Percentiles rank a stretch among this genome's conserved stretches.
phyloP scores from a whole-genome alignment of 2,797 vertebrate genomes.

The Siniperca obscura region DNA sequence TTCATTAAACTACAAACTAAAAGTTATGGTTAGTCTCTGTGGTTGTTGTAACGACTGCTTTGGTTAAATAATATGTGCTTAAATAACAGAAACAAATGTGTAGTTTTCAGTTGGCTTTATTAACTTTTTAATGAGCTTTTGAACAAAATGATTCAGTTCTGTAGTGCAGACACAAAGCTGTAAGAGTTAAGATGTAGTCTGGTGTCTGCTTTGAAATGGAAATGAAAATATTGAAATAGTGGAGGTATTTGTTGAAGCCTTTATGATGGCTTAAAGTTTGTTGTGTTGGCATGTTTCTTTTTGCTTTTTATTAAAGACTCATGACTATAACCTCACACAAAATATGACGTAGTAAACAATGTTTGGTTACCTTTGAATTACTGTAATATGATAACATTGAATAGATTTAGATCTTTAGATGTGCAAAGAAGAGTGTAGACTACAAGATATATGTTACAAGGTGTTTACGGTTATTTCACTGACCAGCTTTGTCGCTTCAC shows the following conservation, averaged over 20 bases:
- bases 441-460: neutral
- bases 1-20: conserved; percentile 46
- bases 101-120: conserved; percentile 38
- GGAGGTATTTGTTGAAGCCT: conserved; percentile 25
- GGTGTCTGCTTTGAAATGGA: conserved; percentile 26
- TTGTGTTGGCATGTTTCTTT: conserved; percentile 21
- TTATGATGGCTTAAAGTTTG: conserved; percentile 24
- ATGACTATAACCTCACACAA: neutral
- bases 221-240: neutral
- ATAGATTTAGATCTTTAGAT: neutral
- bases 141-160: conserved; percentile 39
- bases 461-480: conserved; percentile 2
- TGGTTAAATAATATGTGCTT: conserved; percentile 28
- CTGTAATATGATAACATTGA: conserved; percentile 2
- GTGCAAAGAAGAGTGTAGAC: conserved; percentile 1
- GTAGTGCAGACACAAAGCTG: conserved; percentile 21
- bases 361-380: conserved; percentile 13
- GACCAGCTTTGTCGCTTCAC: neutral
- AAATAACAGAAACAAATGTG: conserved; percentile 41
- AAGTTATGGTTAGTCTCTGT: conserved; percentile 46
- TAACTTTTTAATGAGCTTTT: conserved; percentile 47
- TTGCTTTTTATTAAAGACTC: conserved; percentile 16
- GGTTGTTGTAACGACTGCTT: conserved; percentile 35
- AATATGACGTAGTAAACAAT: conserved; percentile 5
- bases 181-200: conserved; percentile 18